Base-by-base conservation (phyloP, 2,797 vertebrate species). In the Tolypeutes matacus region DNA sequence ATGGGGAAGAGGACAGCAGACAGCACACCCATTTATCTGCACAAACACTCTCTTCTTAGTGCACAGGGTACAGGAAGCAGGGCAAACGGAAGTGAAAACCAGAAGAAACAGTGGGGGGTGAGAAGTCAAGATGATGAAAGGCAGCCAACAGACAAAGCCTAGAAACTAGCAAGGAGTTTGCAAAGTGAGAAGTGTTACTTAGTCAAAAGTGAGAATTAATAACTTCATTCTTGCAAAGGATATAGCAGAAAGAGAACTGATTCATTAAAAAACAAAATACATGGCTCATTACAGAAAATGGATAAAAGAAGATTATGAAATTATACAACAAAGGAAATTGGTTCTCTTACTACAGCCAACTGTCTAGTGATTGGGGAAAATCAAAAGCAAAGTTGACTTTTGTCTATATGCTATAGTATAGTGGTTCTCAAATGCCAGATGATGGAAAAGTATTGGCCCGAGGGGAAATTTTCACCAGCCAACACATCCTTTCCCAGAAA, bases 341-440 rank as follows among this genome's bases (percentile, higher is more conserved):
- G 70, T 73, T 85, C 67, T 91, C 65, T 83, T 69, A 72, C 20
- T 39, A 39, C 2, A 49, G 36, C 56, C 31, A 70, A 36, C 9
- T 17, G 36, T 21, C 83, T 87, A 39, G 58, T 51, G 13, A 34
- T 31, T 18, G 18, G 13, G 72, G 56, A 72, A 27, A 60, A 51
- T 86, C 39, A 86, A 69, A 77, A 36, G 51, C 36, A 70, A 93
- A 76, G 36, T 23, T 81, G 82, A 80, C 27, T 15, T 95, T 81
- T 53, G 7, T 70, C 85, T 77, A 12, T 53, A 18, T 62, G n/a
- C 76, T 34, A 1, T 60, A 93, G 42, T 34, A 18, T 27, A 58
- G 42, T 56, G 42, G 31, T 60, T 86, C 31, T 31, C 58, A 64
- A 49, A 86, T 36, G 49, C 49, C 89, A 64, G 27, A 7, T 13